These are phyloP conservation scores for Apistogramma diplotaenia DNA, from an alignment of 2,113 vertebrate genomes.

Conservation along the genomic window DNA sequence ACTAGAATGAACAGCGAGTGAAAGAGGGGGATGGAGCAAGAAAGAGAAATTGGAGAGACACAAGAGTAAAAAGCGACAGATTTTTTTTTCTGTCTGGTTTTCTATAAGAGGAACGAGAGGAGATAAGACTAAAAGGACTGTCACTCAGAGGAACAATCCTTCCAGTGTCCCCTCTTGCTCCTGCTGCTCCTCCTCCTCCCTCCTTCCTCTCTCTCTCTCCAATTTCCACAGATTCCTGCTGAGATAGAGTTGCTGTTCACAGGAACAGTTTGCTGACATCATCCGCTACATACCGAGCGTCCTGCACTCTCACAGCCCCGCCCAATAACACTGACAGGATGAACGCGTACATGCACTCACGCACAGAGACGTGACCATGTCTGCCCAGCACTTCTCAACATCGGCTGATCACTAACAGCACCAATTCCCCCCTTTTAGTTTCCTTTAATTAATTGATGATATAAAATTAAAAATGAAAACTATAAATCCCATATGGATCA, in stretches of 20 bases:
- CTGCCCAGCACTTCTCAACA: not conserved
- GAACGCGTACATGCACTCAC: not conserved
- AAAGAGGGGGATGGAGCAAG: constrained; percentile 25
- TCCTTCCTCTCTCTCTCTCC: constrained; percentile 56
- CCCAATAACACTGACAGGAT: constrained; percentile 11
- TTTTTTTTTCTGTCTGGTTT: constrained; percentile 60
- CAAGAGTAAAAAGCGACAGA: constrained; percentile 52
- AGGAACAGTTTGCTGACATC: constrained; percentile 72
- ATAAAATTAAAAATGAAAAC: not conserved
- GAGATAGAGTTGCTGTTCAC: constrained; percentile 65
- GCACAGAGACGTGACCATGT: not conserved
- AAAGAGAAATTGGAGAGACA: constrained; percentile 58
- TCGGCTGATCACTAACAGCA: not conserved
- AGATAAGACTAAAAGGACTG: constrained; percentile 82
- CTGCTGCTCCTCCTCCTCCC: constrained; percentile 51
- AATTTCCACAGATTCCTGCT: constrained; percentile 81
- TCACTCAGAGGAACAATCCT: constrained; percentile 85
- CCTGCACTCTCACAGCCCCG: constrained; percentile 3
- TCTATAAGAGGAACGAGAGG: constrained; percentile 64
- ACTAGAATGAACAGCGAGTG: constrained; percentile 25
- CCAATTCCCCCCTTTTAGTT: not conserved
- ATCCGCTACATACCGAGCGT: constrained; percentile 49
- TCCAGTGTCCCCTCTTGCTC: constrained; percentile 72
- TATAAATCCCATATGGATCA: not conserved
- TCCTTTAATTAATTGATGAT: not conserved